A percentile compares a stretch with the other conserved stretches of the same genome.
phyloP scores from a whole-genome alignment of 2,113 vertebrate genomes.

The Melanotaenia duboulayi region DNA sequence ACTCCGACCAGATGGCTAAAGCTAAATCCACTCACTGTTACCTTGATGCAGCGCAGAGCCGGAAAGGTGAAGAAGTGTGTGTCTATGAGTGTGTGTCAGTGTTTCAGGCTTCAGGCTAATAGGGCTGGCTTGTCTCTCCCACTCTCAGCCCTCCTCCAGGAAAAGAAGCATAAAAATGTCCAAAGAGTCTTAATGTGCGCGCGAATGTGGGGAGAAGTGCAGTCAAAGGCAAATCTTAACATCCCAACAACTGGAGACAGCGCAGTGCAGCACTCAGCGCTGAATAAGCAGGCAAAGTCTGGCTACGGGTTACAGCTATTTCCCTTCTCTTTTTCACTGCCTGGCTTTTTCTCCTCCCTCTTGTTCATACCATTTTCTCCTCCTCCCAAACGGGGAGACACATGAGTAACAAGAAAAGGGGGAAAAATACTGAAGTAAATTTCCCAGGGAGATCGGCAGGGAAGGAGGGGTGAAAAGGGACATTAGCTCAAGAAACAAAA shows the following conservation, averaged over 20 bases:
- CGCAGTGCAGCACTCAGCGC: slow-evolving; percentile 73
- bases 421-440: slow-evolving; percentile 59
- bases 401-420: slow-evolving; percentile 54
- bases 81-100: slow-evolving; percentile 32
- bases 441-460: slow-evolving; percentile 73
- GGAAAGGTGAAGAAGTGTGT: slow-evolving; percentile 45
- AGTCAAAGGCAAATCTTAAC: slow-evolving; percentile 61
- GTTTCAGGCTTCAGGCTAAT: slow-evolving; percentile 60
- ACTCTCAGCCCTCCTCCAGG: slow-evolving; percentile 58
- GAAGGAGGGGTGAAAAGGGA: slow-evolving; percentile 40
- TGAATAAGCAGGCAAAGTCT: slow-evolving; percentile 76
- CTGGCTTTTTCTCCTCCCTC: slow-evolving; percentile 68
- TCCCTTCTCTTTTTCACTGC: slow-evolving; percentile 47
- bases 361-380: slow-evolving; percentile 56
- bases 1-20: slow-evolving; percentile 60
- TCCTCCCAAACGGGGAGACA: slow-evolving; percentile 60
- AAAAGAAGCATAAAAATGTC: slow-evolving; percentile 71
- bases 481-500: slow-evolving; percentile 62
- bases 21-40: slow-evolving; percentile 72
- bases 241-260: slow-evolving; percentile 71
- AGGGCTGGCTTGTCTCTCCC: slow-evolving; percentile 54
- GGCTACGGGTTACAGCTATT: slow-evolving; percentile 61
- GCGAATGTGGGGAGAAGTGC: slow-evolving; percentile 56
- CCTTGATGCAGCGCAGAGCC: slow-evolving; percentile 58
- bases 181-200: slow-evolving; percentile 66